Percentiles rank a stretch among this genome's conserved stretches.
Conservation (phyloP, 2,113 vertebrate species). For the Dasyurus viverrinus region DNA sequence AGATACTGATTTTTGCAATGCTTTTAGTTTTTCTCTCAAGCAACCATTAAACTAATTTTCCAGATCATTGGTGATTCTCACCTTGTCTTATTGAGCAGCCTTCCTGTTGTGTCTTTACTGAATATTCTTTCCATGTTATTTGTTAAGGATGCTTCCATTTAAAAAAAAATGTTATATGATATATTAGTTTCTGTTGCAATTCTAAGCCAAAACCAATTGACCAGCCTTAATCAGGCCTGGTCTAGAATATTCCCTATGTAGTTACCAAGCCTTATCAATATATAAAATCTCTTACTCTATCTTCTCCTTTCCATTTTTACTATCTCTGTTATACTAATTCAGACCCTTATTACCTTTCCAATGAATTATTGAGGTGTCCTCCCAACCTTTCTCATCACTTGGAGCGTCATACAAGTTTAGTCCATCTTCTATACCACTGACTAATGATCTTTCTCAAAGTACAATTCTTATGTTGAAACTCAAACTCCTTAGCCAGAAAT, state of each 20-base stretch:
- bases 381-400: slow-evolving; percentile 6
- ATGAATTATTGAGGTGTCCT: slow-evolving; percentile 18
- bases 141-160: not conserved
- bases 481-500: not conserved
- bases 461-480: slow-evolving; percentile 1
- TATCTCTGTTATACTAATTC: not conserved
- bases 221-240: not conserved
- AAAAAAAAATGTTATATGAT: not conserved
- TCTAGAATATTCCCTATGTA: not conserved
- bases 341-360: slow-evolving; percentile 9
- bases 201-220: not conserved
- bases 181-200: not conserved
- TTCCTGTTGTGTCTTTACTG: not conserved
- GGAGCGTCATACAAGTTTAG: not conserved
- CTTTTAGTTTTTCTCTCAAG: not conserved
- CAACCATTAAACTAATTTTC: not conserved
- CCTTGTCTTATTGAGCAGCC: not conserved
- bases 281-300: not conserved
- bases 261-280: not conserved
- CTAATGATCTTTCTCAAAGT: slow-evolving; percentile 28
- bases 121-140: not conserved
- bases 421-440: slow-evolving; percentile 13
- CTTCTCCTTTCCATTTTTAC: not conserved
- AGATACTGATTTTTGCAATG: not conserved
- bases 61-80: not conserved